Percentiles rank a stretch among this genome's conserved stretches.
Conservation (phyloP, 2,113 vertebrate genomes). For the Trochalopteron elliotii region DNA sequence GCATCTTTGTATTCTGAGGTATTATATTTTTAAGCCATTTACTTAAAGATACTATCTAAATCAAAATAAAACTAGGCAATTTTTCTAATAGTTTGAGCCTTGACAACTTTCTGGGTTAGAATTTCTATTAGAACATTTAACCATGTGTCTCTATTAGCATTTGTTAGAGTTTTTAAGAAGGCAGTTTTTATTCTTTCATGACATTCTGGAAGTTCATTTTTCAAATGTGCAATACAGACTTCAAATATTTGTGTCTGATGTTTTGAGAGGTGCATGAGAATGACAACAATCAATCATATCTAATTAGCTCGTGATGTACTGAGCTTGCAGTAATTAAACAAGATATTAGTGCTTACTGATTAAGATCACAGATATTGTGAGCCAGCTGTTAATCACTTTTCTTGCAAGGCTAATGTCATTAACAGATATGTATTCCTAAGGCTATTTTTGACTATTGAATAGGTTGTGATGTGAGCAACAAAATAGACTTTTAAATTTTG, state of each 20-base stretch:
- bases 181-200: neutral
- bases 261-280: constrained; percentile 22
- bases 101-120: neutral
- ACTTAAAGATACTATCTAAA: neutral
- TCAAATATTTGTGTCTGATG: constrained; percentile 37
- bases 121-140: neutral
- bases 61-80: neutral
- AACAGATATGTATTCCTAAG: neutral
- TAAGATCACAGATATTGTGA: constrained; percentile 48
- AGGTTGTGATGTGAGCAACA: neutral
- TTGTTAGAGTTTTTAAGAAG: neutral
- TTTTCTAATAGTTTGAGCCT: neutral
- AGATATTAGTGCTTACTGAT: constrained; percentile 49
- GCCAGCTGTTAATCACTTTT: constrained; percentile 53
- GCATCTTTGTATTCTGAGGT: neutral
- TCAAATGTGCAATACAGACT: neutral
- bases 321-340: constrained; percentile 57
- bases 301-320: constrained; percentile 56
- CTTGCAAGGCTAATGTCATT: constrained; percentile 33
- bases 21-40: neutral
- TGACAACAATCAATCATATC: constrained; percentile 62
- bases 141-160: neutral
- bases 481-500: neutral
- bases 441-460: constrained; percentile 14
- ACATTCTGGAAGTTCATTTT: constrained; percentile 11